phyloP scores from a whole-genome alignment of 2,113 vertebrate species.

The Perccottus glenii region DNA sequence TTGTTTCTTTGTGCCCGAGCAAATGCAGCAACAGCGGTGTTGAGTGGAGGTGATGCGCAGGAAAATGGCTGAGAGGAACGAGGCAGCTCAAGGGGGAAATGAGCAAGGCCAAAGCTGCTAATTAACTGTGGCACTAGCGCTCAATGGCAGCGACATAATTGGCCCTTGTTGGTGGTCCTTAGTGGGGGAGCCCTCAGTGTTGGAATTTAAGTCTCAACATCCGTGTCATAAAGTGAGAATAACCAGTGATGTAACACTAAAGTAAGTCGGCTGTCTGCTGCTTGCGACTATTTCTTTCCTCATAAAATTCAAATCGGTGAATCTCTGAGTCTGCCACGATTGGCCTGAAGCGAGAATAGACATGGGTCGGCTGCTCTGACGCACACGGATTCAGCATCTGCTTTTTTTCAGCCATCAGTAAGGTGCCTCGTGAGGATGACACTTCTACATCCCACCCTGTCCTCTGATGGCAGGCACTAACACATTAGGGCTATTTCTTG shows the following conservation, averaged over 20 bases:
- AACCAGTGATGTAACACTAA: slow-evolving; percentile 24
- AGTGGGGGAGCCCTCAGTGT: slow-evolving; percentile 29
- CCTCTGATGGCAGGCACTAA: neutral
- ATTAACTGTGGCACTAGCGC: slow-evolving; percentile 53
- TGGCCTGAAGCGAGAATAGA: slow-evolving; percentile 3
- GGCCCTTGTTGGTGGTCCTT: slow-evolving; percentile 56
- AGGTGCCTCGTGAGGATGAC: neutral
- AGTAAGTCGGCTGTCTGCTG: slow-evolving; percentile 5
- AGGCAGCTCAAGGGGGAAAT: slow-evolving; percentile 42
- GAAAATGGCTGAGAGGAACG: slow-evolving; percentile 62
- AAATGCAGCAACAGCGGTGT: slow-evolving; percentile 56
- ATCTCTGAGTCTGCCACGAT: neutral
- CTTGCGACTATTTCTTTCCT: neutral
- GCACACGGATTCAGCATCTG: slow-evolving; percentile 13
- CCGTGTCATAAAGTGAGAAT: slow-evolving; percentile 15
- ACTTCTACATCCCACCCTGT: neutral
- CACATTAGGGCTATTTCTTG: neutral
- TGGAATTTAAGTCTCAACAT: slow-evolving; percentile 28
- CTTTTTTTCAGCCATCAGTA: neutral
- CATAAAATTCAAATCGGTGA: neutral
- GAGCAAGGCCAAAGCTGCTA: slow-evolving; percentile 54
- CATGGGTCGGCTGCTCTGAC: slow-evolving; percentile 22
- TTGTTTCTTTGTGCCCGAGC: slow-evolving; percentile 69
- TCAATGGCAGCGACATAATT: slow-evolving; percentile 60
- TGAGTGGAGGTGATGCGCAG: slow-evolving; percentile 60